A percentile compares a stretch with the other conserved stretches of the same genome.
Conservation (phyloP, 2,113 vertebrate species). For the Eudorcas thomsonii region DNA sequence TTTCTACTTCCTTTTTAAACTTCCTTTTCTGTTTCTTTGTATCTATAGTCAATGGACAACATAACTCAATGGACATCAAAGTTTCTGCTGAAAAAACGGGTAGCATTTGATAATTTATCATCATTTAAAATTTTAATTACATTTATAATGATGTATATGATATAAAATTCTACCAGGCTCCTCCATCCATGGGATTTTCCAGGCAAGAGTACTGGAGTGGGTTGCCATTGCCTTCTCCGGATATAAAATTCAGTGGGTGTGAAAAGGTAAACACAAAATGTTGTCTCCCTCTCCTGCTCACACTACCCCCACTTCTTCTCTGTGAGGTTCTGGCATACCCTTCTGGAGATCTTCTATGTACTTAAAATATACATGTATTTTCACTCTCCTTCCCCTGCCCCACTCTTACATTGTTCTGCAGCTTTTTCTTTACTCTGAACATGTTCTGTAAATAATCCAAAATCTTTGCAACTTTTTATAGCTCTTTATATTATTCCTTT, state of each 20-base stretch:
- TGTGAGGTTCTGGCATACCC: not conserved
- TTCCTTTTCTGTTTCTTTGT: not conserved
- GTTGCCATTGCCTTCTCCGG: too few relatives aligned
- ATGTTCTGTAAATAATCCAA: not conserved
- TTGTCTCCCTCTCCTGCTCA: not conserved
- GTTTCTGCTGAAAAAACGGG: not conserved
- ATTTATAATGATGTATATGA: not conserved
- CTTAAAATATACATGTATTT: not conserved
- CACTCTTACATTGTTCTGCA: not conserved
- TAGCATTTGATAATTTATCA: not conserved
- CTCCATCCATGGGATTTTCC: too few relatives aligned
- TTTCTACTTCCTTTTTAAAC: constrained; percentile 32
- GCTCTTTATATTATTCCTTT: not conserved
- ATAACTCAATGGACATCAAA: not conserved
- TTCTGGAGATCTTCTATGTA: not conserved
- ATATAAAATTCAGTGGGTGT: not conserved
- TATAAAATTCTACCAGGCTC: not conserved
- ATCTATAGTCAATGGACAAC: not conserved
- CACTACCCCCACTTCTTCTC: not conserved
- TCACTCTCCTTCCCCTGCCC: not conserved
- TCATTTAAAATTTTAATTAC: not conserved
- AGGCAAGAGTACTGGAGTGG: too few relatives aligned
- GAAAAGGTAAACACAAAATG: not conserved
- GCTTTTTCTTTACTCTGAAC: not conserved
- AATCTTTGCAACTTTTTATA: not conserved